Evolutionary conservation across 1,140 invertebrate genomes (phyloP).

Genomic region (Zaprionus ornatus): DNA sequence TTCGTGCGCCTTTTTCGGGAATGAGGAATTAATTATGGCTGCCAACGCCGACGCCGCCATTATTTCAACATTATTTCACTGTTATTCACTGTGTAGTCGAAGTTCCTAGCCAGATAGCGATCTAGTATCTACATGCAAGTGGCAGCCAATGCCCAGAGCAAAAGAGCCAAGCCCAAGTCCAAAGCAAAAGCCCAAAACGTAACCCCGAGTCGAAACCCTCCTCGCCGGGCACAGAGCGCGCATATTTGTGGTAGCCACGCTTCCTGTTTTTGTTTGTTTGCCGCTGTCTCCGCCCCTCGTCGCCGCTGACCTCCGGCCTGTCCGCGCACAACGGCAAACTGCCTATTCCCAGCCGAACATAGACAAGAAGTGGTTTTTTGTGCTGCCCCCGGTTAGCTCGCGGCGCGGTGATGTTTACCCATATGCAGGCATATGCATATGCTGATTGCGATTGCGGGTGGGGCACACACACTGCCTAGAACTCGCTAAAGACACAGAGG

Average conservation of each 20-base stretch:
- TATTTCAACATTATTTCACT: conserved; percentile 69
- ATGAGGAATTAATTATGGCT: conserved; percentile 76
- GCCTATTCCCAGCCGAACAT: conserved; percentile 34
- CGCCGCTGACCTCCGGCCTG: not conserved
- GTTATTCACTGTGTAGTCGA: conserved; percentile 40
- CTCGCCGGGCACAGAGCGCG: conserved; percentile 41
- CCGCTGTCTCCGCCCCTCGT: conserved; percentile 28
- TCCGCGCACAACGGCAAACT: not conserved
- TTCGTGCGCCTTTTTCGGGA: conserved; percentile 66
- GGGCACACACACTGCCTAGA: not conserved
- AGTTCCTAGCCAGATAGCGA: conserved; percentile 66
- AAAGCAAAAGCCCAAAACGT: conserved; percentile 28
- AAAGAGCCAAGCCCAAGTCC: conserved; percentile 18
- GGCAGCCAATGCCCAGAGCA: conserved; percentile 50
- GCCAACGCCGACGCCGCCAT: conserved; percentile 62
- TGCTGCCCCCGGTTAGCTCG: conserved; percentile 63
- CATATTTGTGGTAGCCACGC: conserved; percentile 82
- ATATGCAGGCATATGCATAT: conserved; percentile 82
- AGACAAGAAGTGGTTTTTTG: conserved; percentile 75
- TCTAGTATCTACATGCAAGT: conserved; percentile 75
- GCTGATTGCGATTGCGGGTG: conserved; percentile 67
- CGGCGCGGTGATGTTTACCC: conserved; percentile 81
- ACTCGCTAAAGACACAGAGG: not conserved
- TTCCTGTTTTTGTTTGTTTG: conserved; percentile 80
- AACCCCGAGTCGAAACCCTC: conserved; percentile 44